Conservation (phyloP, 2,888 invertebrate species). For the Argyra leucocephala region DNA sequence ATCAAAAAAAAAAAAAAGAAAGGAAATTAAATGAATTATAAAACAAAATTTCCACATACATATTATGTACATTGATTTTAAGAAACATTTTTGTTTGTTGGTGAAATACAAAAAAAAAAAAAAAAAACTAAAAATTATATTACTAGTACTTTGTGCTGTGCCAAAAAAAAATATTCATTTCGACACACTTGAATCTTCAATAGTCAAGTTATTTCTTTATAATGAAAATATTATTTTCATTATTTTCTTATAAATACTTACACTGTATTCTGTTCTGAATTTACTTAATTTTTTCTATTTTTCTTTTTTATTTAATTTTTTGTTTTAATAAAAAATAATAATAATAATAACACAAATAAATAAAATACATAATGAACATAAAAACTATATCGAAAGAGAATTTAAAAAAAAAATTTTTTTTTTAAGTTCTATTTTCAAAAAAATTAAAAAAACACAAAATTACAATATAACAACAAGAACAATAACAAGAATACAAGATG, state of each 20-base stretch:
- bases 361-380: background rate
- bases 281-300: no score
- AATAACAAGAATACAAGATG: background rate
- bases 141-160: background rate
- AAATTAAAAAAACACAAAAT: background rate
- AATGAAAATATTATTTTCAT: background rate
- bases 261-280: no score
- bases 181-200: background rate
- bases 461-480: background rate
- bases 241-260: no score
- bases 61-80: no score
- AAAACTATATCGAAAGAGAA: background rate
- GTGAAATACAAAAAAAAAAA: background rate
- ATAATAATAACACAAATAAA: no score
- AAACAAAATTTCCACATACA: no score
- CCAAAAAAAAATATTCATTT: background rate
- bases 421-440: background rate
- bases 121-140: no score
- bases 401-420: no score
- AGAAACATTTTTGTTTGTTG: background rate
- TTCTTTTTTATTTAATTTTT: no score
- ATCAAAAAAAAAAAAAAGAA: no score
- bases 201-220: background rate
- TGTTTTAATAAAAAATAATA: no score
- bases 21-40: no score